Evolutionary conservation across 2,113 vertebrate species (phyloP), one percentile per base, ranked within the genome.

Genomic region (Corythoichthys intestinalis): DNA sequence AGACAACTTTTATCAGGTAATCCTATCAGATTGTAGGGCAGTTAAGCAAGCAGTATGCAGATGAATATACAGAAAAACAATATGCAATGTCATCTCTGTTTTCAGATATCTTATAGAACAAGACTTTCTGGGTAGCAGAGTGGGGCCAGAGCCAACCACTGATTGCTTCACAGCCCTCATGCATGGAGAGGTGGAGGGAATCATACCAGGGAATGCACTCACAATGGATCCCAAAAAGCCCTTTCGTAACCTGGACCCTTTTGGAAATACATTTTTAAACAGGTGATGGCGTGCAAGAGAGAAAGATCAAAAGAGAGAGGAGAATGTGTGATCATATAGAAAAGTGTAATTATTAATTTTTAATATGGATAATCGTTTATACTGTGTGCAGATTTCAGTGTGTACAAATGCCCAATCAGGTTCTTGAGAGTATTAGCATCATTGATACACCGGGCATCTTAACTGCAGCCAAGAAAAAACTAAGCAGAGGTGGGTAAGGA

Each of bases 81-180:
- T 37, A 8, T 2, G 9, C 17, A 11, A 2, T 53, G 65, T 28
- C 15, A 44, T 20, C 12, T 54, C 7, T 61, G 48, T 50, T 65
- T 65, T 56, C 20, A 94, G 92, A 66, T 96, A 96, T 85, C 91
- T 97, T 2, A 78, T 96, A 74, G 95, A 96, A 76, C 92, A 96
- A 78, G 94, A 95, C 28, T 93, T 95, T n/a, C 94, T 92, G 0
- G 95, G 95, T 0, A 92, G 92, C 69, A 91, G 95, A 20, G 87
- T 96, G 34, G 95, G 95, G 0, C 94, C 95, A 0, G 95, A 97
- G 59, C 95, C 95, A 66, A 97, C 95, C 65, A 96, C 94, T 0
- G 95, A 97, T 47, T 94, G 91, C 67, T 97, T 97, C 58, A 93
- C 94, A 37, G 95, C 95, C 0, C 89, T 97, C 64, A 96, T 97